Conservation (phyloP, 2,888 invertebrate species). For the Eumerus sabulonum region DNA sequence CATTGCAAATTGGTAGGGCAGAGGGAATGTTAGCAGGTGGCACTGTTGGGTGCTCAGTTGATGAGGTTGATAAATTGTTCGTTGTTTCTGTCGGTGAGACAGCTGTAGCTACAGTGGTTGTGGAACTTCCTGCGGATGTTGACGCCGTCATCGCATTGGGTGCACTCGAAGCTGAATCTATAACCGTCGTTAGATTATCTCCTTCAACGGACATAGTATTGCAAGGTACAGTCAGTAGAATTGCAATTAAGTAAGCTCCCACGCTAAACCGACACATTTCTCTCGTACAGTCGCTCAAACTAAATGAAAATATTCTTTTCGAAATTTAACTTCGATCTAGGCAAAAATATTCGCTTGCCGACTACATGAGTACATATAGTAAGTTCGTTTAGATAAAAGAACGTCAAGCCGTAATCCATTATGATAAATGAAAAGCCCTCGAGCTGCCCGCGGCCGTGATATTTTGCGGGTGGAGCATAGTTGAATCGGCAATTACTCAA, state of each 20-base stretch:
- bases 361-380: conserved; percentile 11
- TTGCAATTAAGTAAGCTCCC: conserved; percentile 7
- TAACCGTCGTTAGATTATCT: not conserved
- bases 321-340: not conserved
- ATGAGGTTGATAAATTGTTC: not conserved
- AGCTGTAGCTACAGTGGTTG: not conserved
- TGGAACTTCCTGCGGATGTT: not conserved
- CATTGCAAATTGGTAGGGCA: not conserved
- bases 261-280: conserved; percentile 25
- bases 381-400: not conserved
- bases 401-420: conserved; percentile 22
- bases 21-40: not conserved
- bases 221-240: not conserved
- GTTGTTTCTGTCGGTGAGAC: not conserved
- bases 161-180: too few species aligned
- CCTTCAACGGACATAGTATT: not conserved
- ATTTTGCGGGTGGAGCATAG: too few species aligned
- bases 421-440: conserved; percentile 5
- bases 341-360: conserved; percentile 9
- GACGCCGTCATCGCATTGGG: not conserved
- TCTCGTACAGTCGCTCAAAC: not conserved
- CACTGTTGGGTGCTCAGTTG: not conserved
- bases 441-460: too few species aligned
- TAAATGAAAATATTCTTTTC: conserved; percentile 16
- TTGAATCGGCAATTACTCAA: too few species aligned